A percentile compares a stretch with the other conserved stretches of the same genome.
Evolutionary conservation across 1,140 invertebrate species (phyloP).

Genomic region (Eupristina koningsbergeri): DNA sequence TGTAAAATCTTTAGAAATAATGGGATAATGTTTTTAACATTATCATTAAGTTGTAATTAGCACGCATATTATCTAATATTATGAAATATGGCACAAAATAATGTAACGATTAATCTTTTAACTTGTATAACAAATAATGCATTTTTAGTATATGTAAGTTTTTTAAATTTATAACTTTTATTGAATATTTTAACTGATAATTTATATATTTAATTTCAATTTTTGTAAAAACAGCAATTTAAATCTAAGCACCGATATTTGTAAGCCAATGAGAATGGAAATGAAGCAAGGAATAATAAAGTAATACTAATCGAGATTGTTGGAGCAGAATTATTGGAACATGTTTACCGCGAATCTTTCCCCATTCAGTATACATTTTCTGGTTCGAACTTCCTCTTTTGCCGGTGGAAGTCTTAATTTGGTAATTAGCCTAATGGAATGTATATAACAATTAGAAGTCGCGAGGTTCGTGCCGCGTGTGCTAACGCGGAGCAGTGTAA

Average conservation of each 20-base stretch:
- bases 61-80: too few relatives aligned
- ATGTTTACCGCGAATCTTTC: conserved; percentile 47
- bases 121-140: too few relatives aligned
- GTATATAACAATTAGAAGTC: conserved; percentile 74
- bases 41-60: too few relatives aligned
- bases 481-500: conserved; percentile 53
- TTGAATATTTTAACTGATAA: too few relatives aligned
- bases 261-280: neutral
- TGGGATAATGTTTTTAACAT: too few relatives aligned
- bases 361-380: conserved; percentile 36
- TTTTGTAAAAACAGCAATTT: too few relatives aligned
- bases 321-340: conserved; percentile 42
- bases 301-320: conserved; percentile 32
- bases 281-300: neutral
- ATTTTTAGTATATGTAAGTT: too few relatives aligned
- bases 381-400: conserved; percentile 47
- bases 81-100: too few relatives aligned
- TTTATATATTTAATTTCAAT: too few relatives aligned
- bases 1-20: too few relatives aligned
- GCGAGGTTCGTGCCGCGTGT: conserved; percentile 58
- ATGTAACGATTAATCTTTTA: too few relatives aligned
- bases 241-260: neutral
- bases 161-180: too few relatives aligned
- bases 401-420: conserved; percentile 69
- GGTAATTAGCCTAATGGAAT: conserved; percentile 75